Conservation (phyloP, 2,797 vertebrate genomes). For the Sebastes cheni region DNA sequence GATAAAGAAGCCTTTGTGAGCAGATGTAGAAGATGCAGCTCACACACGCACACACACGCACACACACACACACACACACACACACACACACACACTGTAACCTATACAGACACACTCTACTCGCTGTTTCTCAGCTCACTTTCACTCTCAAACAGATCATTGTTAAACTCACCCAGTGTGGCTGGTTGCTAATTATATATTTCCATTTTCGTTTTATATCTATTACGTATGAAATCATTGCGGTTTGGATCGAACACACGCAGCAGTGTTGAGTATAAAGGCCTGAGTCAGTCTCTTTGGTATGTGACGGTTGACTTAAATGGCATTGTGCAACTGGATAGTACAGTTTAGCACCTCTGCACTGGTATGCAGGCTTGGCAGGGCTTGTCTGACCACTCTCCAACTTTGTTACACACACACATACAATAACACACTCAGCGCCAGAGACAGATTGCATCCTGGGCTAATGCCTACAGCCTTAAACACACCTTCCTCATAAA, state of each 20-base stretch:
- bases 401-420: neutral
- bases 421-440: neutral
- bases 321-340: conserved; percentile 60
- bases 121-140: neutral
- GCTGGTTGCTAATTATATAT: conserved; percentile 6
- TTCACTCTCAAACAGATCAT: conserved; percentile 6
- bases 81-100: neutral
- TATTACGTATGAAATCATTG: conserved; percentile 23
- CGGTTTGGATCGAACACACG: neutral
- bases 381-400: conserved; percentile 57
- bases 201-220: neutral
- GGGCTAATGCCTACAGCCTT: neutral
- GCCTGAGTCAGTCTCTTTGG: conserved; percentile 44
- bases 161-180: neutral
- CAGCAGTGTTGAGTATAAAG: conserved; percentile 9
- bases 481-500: conserved; percentile 7
- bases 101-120: neutral
- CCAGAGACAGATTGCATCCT: neutral
- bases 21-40: conserved; percentile 66
- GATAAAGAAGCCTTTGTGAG: conserved; percentile 74
- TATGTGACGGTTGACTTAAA: conserved; percentile 55
- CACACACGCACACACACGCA: conserved; percentile 1
- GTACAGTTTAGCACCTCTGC: conserved; percentile 54
- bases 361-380: conserved; percentile 72
- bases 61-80: neutral